Conservation (phyloP, 2,888 invertebrate genomes). For the Spatulosminthurus flaviceps region DNA sequence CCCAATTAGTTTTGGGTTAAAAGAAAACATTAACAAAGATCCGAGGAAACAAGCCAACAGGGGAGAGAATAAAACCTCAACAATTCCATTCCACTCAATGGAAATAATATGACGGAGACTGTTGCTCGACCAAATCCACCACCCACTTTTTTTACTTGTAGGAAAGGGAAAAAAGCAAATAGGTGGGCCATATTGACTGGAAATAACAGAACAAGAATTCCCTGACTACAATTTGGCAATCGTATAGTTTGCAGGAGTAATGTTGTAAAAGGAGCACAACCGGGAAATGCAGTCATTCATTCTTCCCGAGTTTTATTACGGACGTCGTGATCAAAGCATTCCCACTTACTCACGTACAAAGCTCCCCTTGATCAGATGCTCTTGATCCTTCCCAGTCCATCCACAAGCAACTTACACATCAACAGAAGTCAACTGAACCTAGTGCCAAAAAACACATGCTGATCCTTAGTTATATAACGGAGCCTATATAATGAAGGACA, state of each 20-base stretch:
- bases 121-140: not conserved
- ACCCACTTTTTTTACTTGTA: not conserved
- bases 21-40: slow-evolving; percentile 20
- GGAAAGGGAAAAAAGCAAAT: not conserved
- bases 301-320: slow-evolving; percentile 21
- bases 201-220: not conserved
- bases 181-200: not conserved
- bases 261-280: not conserved
- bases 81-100: not conserved
- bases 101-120: not conserved
- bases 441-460: not conserved
- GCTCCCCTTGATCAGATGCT: not conserved
- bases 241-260: not conserved
- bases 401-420: too few relatives aligned
- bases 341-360: slow-evolving; percentile 19
- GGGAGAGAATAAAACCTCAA: not conserved
- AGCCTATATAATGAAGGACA: not conserved
- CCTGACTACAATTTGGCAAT: not conserved
- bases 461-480: not conserved
- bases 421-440: too few relatives aligned
- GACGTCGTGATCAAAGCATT: slow-evolving; percentile 16
- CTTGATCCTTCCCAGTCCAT: not conserved
- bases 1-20: not conserved
- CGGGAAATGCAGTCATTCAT: slow-evolving; percentile 11
- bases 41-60: slow-evolving; percentile 16